Percentiles rank a stretch among this genome's conserved stretches.
Conservation (phyloP, 1,140 invertebrate genomes). For the Aphis gossypii region DNA sequence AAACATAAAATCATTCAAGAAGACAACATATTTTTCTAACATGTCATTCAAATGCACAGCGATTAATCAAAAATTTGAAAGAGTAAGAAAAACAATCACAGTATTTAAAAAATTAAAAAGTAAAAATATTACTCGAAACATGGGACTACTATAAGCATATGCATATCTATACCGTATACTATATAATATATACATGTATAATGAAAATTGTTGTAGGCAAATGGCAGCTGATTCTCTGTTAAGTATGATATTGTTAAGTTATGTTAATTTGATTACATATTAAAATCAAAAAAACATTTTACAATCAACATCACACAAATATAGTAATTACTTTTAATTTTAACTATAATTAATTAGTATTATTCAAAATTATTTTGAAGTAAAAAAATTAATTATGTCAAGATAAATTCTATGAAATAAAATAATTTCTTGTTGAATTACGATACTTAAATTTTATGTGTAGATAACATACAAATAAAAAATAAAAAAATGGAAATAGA, state of each 20-base stretch:
- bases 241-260: too few species aligned
- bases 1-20: too few species aligned
- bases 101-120: too few species aligned
- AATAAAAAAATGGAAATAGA: not conserved
- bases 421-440: not conserved
- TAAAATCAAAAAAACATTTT: not conserved
- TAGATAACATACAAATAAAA: not conserved
- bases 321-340: not conserved
- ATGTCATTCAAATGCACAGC: not conserved
- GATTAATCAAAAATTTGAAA: not conserved
- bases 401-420: not conserved
- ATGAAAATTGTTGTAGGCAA: too few species aligned
- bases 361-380: not conserved
- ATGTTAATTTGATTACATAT: not conserved
- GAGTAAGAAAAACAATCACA: not conserved
- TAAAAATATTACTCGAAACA: not conserved
- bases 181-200: too few species aligned
- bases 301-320: not conserved
- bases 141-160: not conserved
- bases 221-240: too few species aligned
- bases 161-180: too few species aligned
- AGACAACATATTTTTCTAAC: too few species aligned
- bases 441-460: not conserved
- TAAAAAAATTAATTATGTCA: not conserved
- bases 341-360: not conserved